These are phyloP conservation scores for Pogonocichla stellata DNA, from an alignment of 2,113 vertebrate genomes.

Conservation along the genomic window DNA sequence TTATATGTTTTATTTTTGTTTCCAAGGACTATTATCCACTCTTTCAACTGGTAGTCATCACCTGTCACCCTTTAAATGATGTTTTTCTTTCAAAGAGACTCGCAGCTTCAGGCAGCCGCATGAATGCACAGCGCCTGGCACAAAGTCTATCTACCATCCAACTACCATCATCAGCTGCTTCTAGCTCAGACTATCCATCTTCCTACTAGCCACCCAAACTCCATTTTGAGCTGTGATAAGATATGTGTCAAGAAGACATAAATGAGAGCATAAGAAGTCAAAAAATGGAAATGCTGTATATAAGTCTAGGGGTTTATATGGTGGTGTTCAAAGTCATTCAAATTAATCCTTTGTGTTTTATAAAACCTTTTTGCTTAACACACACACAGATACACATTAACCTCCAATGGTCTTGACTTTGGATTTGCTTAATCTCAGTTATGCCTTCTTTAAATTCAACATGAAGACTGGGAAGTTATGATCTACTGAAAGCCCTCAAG, in stretches of 20 bases:
- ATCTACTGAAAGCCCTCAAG: neutral
- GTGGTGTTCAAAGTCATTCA: neutral
- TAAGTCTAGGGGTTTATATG: neutral
- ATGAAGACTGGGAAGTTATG: fast-evolving
- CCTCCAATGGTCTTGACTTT: neutral
- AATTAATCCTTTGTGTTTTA: neutral
- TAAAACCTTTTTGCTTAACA: neutral
- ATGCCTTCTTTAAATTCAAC: neutral
- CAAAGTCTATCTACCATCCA: neutral
- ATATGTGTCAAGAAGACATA: neutral
- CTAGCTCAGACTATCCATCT: neutral
- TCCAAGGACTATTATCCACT: neutral
- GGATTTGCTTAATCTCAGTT: neutral
- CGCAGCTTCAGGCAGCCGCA: neutral
- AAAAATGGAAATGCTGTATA: neutral
- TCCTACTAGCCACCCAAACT: neutral
- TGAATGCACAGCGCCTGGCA: neutral
- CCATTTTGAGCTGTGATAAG: neutral
- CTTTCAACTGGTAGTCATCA: neutral
- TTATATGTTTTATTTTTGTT: neutral
- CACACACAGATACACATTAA: neutral
- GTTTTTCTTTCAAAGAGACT: neutral
- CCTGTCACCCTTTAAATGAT: neutral
- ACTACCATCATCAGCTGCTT: neutral
- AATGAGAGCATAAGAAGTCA: neutral